phyloP scores from a whole-genome alignment of 2,797 vertebrate genomes.

The Loris lydekkerianus region DNA sequence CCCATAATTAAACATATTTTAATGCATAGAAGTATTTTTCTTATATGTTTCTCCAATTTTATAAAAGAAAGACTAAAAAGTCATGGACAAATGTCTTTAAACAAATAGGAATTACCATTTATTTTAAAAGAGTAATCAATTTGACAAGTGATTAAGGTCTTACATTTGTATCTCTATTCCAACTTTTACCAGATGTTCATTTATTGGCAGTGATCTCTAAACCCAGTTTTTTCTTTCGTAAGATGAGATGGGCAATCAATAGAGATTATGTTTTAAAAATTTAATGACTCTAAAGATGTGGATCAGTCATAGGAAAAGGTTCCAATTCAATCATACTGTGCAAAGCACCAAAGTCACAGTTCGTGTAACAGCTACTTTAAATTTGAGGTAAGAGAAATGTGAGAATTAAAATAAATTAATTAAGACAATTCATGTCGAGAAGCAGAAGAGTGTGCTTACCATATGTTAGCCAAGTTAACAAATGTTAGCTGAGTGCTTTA shows the following conservation, averaged over 20 bases:
- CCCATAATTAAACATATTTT: not conserved
- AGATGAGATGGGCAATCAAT: not conserved
- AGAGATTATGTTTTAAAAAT: not conserved
- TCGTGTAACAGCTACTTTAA: not conserved
- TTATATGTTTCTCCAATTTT: not conserved
- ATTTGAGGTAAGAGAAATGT: not conserved
- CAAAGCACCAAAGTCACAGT: not conserved
- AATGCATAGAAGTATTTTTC: not conserved
- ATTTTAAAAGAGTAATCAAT: constrained; percentile 5
- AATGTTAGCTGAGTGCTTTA: not conserved
- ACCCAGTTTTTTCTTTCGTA: not conserved
- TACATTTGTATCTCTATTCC: not conserved
- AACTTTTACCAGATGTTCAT: not conserved
- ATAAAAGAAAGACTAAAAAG: not conserved
- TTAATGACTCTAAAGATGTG: not conserved
- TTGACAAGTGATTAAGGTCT: not conserved
- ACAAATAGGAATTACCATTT: not conserved
- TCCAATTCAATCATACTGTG: not conserved
- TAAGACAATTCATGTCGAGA: not conserved
- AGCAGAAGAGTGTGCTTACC: not conserved
- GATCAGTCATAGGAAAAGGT: not conserved
- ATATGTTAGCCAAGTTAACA: not conserved
- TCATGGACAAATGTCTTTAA: constrained; percentile 8
- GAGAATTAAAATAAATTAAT: not conserved
- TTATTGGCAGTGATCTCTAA: not conserved